These are phyloP conservation scores for Temnothorax nylanderi DNA, from an alignment of 1,140 invertebrate genomes.

Conservation along the genomic window DNA sequence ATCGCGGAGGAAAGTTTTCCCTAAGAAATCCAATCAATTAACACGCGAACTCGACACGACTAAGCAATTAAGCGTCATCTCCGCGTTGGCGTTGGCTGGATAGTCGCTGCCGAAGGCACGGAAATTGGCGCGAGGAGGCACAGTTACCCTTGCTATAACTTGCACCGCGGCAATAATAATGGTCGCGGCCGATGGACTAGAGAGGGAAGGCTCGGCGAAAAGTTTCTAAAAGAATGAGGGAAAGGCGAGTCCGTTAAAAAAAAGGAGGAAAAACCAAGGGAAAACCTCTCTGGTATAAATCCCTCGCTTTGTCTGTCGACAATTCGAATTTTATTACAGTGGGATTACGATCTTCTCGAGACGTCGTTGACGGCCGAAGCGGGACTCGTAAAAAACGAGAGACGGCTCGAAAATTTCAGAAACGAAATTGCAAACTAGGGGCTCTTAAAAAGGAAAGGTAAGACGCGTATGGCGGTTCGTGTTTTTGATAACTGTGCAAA, in stretches of 20 bases:
- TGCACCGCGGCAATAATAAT: constrained; percentile 44
- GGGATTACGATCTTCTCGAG: constrained; percentile 33
- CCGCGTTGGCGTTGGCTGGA: neutral
- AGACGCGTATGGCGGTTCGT: neutral
- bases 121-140: constrained; percentile 14
- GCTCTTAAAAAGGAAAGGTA: neutral
- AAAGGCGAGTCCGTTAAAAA: neutral
- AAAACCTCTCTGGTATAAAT: constrained; percentile 41
- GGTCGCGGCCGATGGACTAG: constrained; percentile 9
- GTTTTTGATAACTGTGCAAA: constrained; percentile 16
- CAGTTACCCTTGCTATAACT: constrained; percentile 28
- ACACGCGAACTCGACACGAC: constrained; percentile 63
- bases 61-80: constrained; percentile 60
- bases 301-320: constrained; percentile 35
- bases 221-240: neutral
- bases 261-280: neutral
- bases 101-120: constrained; percentile 32
- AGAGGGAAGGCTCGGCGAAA: neutral
- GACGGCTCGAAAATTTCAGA: constrained; percentile 6
- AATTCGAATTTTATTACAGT: constrained; percentile 50
- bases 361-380: neutral
- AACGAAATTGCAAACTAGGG: neutral
- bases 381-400: constrained; percentile 22
- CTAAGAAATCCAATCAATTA: constrained; percentile 68
- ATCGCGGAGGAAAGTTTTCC: constrained; percentile 60